These are phyloP conservation scores for Seriola quinqueradiata DNA, from an alignment of 2,113 vertebrate species.

Conservation along the genomic window DNA sequence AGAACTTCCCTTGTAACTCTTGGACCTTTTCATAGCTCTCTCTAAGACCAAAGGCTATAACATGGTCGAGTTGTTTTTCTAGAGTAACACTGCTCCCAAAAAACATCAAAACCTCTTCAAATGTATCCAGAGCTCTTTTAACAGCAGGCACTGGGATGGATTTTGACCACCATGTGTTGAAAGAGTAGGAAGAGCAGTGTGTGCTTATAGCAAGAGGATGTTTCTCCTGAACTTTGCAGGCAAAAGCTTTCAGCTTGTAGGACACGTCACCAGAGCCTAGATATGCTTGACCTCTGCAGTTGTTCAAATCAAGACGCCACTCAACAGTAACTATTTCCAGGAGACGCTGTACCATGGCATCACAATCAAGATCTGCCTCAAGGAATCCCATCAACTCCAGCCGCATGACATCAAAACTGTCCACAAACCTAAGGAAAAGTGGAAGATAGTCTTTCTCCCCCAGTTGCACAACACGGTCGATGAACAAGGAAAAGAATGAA, in stretches of 20 bases:
- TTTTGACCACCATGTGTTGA: conserved; percentile 95
- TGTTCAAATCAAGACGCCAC: conserved; percentile 93
- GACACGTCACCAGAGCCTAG: conserved; percentile 92
- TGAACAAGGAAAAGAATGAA: conserved; percentile 94
- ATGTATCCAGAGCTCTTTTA: conserved; percentile 88
- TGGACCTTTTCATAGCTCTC: conserved; percentile 89
- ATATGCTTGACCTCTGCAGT: conserved; percentile 95
- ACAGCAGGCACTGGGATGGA: conserved; percentile 90
- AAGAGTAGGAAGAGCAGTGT: conserved; percentile 92
- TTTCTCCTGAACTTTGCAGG: conserved; percentile 92
- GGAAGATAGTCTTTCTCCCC: conserved; percentile 91
- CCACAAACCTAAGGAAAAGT: conserved; percentile 92
- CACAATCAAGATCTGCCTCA: conserved; percentile 87
- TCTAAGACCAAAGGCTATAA: conserved; percentile 89
- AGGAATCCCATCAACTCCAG: conserved; percentile 94
- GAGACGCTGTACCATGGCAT: conserved; percentile 88
- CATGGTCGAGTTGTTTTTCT: conserved; percentile 89
- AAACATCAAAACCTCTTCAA: conserved; percentile 90
- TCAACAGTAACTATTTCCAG: conserved; percentile 89
- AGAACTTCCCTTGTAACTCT: conserved; percentile 90
- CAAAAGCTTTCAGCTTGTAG: conserved; percentile 95
- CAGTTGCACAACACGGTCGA: conserved; percentile 91
- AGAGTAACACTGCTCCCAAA: conserved; percentile 87
- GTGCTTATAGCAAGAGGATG: conserved; percentile 94
- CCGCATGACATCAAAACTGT: conserved; percentile 92